phyloP scores from a whole-genome alignment of 2,797 vertebrate genomes.

The Setipinna tenuifilis region DNA sequence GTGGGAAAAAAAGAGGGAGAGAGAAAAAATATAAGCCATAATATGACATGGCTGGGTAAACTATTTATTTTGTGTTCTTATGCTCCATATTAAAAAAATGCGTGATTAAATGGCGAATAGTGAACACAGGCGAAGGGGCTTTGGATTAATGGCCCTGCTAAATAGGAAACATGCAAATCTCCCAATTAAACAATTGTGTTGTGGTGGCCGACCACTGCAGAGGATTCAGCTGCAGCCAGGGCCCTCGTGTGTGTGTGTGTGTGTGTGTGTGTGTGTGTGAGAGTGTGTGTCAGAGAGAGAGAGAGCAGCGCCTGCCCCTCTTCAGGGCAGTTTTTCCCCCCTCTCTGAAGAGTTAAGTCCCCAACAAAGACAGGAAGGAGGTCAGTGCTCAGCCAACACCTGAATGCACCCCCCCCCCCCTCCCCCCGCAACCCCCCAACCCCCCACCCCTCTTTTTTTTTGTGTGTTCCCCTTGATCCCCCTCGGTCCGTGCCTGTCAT shows the following conservation, averaged over 20 bases:
- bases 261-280: no score
- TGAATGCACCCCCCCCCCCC: slow-evolving; percentile 83
- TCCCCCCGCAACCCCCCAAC: no score
- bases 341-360: slow-evolving; percentile 97
- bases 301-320: slow-evolving; percentile 64
- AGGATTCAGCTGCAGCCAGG: slow-evolving; percentile 89
- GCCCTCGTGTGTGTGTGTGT: slow-evolving; percentile 58
- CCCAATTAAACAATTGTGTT: slow-evolving; percentile 88
- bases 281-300: no score
- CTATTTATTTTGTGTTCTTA: slow-evolving; percentile 54
- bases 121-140: slow-evolving; percentile 80
- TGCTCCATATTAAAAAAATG: slow-evolving; percentile 75
- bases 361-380: slow-evolving; percentile 99
- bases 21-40: not conserved
- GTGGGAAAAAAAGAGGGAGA: not conserved
- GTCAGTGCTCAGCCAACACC: slow-evolving; percentile 99
- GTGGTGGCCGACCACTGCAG: slow-evolving; percentile 84
- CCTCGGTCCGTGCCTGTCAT: slow-evolving; percentile 99
- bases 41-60: slow-evolving; percentile 43
- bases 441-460: slow-evolving; percentile 72
- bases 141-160: slow-evolving; percentile 88
- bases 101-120: slow-evolving; percentile 87
- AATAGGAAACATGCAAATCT: slow-evolving; percentile 95
- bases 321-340: slow-evolving; percentile 85
- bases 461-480: slow-evolving; percentile 96